Percentiles rank a stretch among this genome's conserved stretches.
Conservation (phyloP, 2,113 vertebrate genomes). For the Natator depressus region DNA sequence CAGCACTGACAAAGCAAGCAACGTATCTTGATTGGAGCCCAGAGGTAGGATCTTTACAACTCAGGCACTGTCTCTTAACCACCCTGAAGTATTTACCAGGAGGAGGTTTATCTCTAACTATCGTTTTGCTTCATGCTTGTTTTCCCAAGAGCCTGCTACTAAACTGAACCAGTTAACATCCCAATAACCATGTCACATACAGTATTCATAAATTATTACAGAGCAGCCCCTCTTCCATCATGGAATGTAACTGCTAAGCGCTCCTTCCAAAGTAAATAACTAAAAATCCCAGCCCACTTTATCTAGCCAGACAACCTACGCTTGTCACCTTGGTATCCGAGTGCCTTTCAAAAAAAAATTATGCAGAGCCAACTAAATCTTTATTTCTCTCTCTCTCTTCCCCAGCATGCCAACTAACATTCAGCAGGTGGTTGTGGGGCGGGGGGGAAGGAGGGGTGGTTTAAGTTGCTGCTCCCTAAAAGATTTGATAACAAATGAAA, state of each 20-base stretch:
- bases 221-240: background rate
- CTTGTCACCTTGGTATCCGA: background rate
- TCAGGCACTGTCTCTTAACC: background rate
- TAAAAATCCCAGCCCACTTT: background rate
- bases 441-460: background rate
- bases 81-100: background rate
- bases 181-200: background rate
- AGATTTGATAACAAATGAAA: background rate
- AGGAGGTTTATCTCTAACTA: fast-evolving
- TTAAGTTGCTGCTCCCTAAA: slow-evolving; percentile 6
- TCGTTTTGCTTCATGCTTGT: background rate
- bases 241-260: background rate
- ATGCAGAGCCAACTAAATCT: background rate
- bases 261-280: background rate
- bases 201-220: background rate
- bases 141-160: background rate
- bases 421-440: background rate
- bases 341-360: background rate
- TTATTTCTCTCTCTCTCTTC: background rate
- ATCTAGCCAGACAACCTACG: background rate
- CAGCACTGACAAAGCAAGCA: background rate
- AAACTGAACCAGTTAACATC: background rate
- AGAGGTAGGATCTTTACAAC: fast-evolving
- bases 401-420: background rate
- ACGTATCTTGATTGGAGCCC: background rate